Conservation (phyloP, 2,113 vertebrate species). For the Coturnix japonica region DNA sequence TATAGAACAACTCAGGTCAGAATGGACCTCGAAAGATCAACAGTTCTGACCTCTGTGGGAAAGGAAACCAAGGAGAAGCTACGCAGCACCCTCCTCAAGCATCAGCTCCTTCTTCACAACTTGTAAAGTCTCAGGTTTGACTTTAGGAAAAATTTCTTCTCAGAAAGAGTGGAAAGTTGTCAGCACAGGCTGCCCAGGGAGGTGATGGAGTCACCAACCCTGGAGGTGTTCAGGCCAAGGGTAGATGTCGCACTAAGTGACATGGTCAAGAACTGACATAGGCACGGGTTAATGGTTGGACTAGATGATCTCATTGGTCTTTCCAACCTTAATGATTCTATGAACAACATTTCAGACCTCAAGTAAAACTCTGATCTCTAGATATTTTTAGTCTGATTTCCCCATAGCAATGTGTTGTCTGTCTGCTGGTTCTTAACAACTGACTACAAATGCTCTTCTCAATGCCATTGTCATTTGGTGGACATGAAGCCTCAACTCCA, state of each 20-base stretch:
- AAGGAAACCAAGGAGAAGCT: background rate
- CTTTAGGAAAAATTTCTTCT: too few relatives aligned
- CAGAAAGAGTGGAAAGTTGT: too few relatives aligned
- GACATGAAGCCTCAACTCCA: background rate
- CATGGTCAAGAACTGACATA: too few relatives aligned
- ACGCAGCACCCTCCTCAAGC: background rate
- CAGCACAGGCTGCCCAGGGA: too few relatives aligned
- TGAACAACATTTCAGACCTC: background rate
- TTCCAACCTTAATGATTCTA: too few relatives aligned
- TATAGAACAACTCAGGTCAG: background rate
- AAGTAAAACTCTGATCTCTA: background rate
- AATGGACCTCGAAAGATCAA: background rate
- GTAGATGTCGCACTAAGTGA: too few relatives aligned
- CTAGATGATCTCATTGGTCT: too few relatives aligned
- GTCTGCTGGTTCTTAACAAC: background rate
- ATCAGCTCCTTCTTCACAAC: background rate
- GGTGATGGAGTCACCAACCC: too few relatives aligned
- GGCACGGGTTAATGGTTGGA: too few relatives aligned
- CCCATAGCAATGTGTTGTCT: rapidly evolving
- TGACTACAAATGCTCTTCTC: background rate
- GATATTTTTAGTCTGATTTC: background rate
- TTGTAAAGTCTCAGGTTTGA: background rate
- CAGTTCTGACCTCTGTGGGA: background rate
- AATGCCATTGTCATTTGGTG: background rate
- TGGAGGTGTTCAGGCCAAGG: too few relatives aligned